Conservation (phyloP, 2,888 invertebrate genomes). For the Apeira syringaria region DNA sequence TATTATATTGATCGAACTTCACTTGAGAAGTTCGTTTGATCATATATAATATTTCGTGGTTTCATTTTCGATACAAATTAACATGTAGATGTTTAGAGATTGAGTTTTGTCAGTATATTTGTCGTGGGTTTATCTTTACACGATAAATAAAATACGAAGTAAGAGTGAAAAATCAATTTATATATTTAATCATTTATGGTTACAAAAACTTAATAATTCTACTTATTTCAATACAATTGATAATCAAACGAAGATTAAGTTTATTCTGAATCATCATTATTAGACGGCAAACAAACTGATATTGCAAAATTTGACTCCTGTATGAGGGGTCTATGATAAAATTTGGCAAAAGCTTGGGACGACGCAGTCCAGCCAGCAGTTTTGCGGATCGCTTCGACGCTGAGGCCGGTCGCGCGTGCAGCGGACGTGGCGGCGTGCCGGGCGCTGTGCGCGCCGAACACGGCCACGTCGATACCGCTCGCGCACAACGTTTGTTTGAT, state of each 20-base stretch:
- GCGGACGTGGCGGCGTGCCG: neutral
- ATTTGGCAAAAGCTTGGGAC: conserved; percentile 2
- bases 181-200: neutral
- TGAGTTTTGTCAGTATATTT: neutral
- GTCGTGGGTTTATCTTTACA: neutral
- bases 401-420: neutral
- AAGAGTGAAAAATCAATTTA: neutral
- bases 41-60: neutral
- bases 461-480: neutral
- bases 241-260: neutral
- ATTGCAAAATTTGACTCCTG: neutral
- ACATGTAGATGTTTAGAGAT: neutral
- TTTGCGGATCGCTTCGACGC: neutral
- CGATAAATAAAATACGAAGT: neutral
- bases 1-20: too few relatives aligned
- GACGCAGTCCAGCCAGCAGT: neutral
- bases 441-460: neutral
- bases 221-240: neutral
- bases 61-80: neutral
- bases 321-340: neutral
- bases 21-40: too few relatives aligned
- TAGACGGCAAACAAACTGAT: neutral
- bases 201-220: neutral
- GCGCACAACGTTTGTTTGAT: neutral
- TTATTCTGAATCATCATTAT: neutral